Percentiles rank a stretch among this genome's conserved stretches.
Evolutionary conservation across 2,888 invertebrate genomes (phyloP).

Genomic region (Andrena bucephala): DNA sequence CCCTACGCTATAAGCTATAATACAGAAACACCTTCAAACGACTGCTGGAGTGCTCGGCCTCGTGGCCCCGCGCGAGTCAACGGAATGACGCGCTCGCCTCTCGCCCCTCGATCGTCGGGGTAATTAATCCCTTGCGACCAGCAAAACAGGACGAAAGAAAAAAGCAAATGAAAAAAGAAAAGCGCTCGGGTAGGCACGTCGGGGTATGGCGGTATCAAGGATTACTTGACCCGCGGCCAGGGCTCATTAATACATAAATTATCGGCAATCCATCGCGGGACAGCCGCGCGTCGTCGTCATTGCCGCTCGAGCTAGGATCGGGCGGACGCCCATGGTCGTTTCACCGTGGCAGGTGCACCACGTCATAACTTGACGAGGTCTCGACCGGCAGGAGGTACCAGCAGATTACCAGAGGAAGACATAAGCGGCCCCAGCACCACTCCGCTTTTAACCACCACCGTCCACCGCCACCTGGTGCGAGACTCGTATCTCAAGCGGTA

Average conservation of each 20-base stretch:
- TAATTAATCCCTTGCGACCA: slow-evolving; percentile 29
- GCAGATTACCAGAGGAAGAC: slow-evolving; percentile 73
- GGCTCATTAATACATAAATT: slow-evolving; percentile 68
- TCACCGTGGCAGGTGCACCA: slow-evolving; percentile 67
- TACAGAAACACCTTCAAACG: slow-evolving; percentile 11
- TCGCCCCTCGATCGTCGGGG: background rate
- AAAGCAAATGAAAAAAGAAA: too few species aligned
- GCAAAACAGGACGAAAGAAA: slow-evolving; percentile 24
- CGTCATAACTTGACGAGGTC: slow-evolving; percentile 70
- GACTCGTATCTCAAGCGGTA: slow-evolving; percentile 66
- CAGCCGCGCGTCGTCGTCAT: slow-evolving; percentile 31
- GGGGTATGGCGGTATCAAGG: slow-evolving; percentile 12
- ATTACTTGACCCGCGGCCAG: slow-evolving; percentile 18
- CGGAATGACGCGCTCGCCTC: slow-evolving; percentile 12
- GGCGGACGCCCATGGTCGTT: slow-evolving; percentile 62
- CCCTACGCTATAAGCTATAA: background rate
- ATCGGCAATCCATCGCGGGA: slow-evolving; percentile 55
- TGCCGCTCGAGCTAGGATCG: slow-evolving; percentile 49
- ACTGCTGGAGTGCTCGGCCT: background rate
- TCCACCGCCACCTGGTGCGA: slow-evolving; percentile 73
- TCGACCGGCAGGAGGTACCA: slow-evolving; percentile 72
- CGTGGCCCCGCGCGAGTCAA: background rate
- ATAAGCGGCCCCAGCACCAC: slow-evolving; percentile 63
- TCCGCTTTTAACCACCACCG: slow-evolving; percentile 65
- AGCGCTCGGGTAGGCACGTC: background rate